These are phyloP conservation scores for Polyodon spathula DNA, from an alignment of 2,113 vertebrate species.

Conservation along the genomic window DNA sequence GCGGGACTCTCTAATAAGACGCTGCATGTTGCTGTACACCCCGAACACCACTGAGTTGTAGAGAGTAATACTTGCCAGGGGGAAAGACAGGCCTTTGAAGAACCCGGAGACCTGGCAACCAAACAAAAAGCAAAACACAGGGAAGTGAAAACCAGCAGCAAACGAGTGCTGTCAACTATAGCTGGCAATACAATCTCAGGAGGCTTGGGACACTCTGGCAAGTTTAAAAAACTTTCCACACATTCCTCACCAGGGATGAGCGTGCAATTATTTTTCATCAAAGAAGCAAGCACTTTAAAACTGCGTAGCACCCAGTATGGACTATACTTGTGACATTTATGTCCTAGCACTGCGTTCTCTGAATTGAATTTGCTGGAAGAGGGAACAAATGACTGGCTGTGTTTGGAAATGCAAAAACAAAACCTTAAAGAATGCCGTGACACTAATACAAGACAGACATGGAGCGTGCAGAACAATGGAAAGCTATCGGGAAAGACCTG, in stretches of 20 bases:
- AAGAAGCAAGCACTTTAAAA: not conserved
- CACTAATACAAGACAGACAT: too few species aligned
- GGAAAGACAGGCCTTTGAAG: slow-evolving; percentile 98
- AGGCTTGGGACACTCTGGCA: not conserved
- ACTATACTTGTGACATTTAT: not conserved
- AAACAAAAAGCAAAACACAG: slow-evolving; percentile 15
- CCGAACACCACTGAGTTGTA: slow-evolving; percentile 91
- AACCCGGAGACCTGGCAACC: slow-evolving; percentile 67
- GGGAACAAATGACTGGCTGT: too few species aligned
- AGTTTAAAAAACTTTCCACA: not conserved
- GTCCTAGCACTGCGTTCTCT: not conserved
- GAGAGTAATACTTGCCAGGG: slow-evolving; percentile 73
- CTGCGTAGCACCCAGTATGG: not conserved
- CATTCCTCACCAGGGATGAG: not conserved
- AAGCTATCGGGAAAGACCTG: too few species aligned
- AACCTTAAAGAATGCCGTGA: too few species aligned
- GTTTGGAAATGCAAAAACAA: too few species aligned
- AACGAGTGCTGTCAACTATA: not conserved
- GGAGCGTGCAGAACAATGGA: too few species aligned
- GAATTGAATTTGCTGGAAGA: too few species aligned
- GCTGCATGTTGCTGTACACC: slow-evolving; percentile 75
- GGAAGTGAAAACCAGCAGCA: not conserved
- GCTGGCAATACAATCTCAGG: not conserved
- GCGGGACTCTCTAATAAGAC: slow-evolving; percentile 64
- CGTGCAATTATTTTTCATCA: not conserved